Conservation (phyloP, 2,113 vertebrate species). For the pig (Sus scrofa) region DNA sequence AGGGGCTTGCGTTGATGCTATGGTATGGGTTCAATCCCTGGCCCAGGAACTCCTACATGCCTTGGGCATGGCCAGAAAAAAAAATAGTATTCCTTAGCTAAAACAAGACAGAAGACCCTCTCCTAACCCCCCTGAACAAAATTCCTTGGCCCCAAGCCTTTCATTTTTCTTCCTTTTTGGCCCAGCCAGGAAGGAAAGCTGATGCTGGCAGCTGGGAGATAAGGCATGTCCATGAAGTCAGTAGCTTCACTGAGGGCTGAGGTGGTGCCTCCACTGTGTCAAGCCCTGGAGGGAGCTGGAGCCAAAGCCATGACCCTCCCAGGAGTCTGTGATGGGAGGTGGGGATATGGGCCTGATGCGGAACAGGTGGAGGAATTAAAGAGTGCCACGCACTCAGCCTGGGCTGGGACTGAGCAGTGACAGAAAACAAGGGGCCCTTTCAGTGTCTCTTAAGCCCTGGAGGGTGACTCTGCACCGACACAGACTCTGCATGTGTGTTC, state of each 20-base stretch:
- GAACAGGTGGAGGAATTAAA: neutral
- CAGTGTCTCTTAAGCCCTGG: neutral
- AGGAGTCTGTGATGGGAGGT: rapidly evolving
- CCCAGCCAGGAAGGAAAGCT: neutral
- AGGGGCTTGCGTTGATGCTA: too few species aligned
- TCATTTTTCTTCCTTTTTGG: neutral
- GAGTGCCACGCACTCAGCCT: rapidly evolving
- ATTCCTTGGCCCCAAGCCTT: neutral
- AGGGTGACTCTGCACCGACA: neutral
- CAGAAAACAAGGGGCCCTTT: neutral
- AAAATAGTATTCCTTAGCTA: neutral
- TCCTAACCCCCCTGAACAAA: too few species aligned
- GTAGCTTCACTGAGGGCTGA: rapidly evolving
- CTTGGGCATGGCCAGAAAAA: too few species aligned
- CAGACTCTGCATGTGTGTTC: rapidly evolving
- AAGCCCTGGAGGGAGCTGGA: neutral
- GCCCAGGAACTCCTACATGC: too few species aligned
- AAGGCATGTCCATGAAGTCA: rapidly evolving
- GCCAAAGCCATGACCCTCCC: neutral
- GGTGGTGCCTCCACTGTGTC: rapidly evolving
- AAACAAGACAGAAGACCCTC: neutral
- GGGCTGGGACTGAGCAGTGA: rapidly evolving
- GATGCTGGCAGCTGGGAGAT: rapidly evolving
- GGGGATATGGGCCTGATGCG: rapidly evolving
- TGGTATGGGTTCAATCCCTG: too few species aligned